A percentile compares a stretch with the other conserved stretches of the same genome.
Evolutionary conservation across 2,113 vertebrate genomes (phyloP).

Genomic region (Campylomormyrus tamandua): DNA sequence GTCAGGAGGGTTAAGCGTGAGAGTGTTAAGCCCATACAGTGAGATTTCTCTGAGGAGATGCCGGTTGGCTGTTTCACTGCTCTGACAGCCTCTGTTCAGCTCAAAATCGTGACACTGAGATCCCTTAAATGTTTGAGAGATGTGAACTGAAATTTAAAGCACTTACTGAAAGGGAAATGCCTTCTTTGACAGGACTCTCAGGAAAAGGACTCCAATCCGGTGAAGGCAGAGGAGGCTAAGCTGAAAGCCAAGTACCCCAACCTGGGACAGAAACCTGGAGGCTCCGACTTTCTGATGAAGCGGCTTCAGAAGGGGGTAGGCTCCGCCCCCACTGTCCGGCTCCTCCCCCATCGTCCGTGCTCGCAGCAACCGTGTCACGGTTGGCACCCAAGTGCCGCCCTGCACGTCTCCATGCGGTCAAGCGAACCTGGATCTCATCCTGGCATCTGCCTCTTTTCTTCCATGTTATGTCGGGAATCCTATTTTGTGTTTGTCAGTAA

Average conservation of each 20-base stretch:
- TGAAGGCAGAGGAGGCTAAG: conserved; percentile 84
- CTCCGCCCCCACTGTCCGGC: not conserved
- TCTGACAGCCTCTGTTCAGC: not conserved
- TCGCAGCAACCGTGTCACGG: too few relatives aligned
- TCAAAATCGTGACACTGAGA: not conserved
- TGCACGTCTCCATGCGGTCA: not conserved
- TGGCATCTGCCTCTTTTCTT: not conserved
- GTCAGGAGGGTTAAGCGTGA: not conserved
- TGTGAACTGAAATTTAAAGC: not conserved
- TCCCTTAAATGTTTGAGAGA: not conserved
- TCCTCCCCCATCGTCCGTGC: not conserved
- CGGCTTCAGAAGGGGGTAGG: conserved; percentile 90
- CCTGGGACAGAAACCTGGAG: conserved; percentile 83
- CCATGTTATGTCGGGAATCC: not conserved
- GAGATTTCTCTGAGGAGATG: not conserved
- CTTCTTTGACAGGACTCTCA: conserved; percentile 67
- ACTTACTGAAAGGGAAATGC: not conserved
- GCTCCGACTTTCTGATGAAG: conserved; percentile 95
- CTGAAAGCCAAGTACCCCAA: conserved; percentile 87
- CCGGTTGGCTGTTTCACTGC: not conserved
- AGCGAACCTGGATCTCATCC: not conserved
- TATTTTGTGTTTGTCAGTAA: not conserved
- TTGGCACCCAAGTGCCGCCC: not conserved
- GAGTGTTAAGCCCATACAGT: not conserved
- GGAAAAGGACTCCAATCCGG: conserved; percentile 77